A percentile compares a stretch with the other conserved stretches of the same genome.
These are phyloP conservation scores for Trinorchestia longiramus DNA, from an alignment of 1,140 invertebrate species.

Conservation along the genomic window DNA sequence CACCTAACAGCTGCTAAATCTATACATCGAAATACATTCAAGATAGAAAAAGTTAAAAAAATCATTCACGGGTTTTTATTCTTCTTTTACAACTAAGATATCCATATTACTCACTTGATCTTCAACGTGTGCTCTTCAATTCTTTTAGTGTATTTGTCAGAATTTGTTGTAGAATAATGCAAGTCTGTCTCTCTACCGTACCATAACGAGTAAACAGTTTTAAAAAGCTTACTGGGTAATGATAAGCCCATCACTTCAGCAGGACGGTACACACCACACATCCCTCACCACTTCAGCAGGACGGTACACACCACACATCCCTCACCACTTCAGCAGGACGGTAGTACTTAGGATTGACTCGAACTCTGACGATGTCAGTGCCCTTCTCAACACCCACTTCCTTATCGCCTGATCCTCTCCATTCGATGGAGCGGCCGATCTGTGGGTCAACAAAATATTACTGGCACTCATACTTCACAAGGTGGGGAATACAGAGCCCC, in stretches of 20 bases:
- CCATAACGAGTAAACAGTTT: no score
- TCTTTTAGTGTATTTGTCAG: no score
- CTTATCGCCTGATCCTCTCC: conserved; percentile 87
- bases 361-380: conserved; percentile 85
- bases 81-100: no score
- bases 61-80: no score
- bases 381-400: conserved; percentile 85
- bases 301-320: conserved; percentile 70
- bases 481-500: background rate
- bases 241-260: conserved; percentile 83
- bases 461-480: background rate
- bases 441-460: conserved; percentile 25
- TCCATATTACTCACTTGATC: no score
- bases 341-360: conserved; percentile 95
- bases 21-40: no score
- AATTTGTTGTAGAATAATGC: no score
- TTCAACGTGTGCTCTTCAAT: no score
- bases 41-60: no score
- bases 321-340: conserved; percentile 92
- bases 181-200: no score
- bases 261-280: conserved; percentile 75
- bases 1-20: no score
- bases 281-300: conserved; percentile 90
- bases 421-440: conserved; percentile 78
- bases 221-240: no score